phyloP scores from a whole-genome alignment of 2,797 vertebrate genomes.

The Anolis apletophallus region DNA sequence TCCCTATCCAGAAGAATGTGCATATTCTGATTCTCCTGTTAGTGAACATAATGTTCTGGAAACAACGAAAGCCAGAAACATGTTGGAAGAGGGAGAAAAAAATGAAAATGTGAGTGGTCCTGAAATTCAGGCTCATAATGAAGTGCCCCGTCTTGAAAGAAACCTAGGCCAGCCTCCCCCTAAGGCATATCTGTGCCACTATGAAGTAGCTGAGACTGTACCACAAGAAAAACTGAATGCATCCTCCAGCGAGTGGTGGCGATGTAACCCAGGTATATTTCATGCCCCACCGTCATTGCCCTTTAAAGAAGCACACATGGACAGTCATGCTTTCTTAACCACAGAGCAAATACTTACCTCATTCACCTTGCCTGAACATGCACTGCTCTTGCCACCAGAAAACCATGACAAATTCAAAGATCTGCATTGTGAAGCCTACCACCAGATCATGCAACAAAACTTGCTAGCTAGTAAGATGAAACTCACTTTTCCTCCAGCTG shows the following conservation, averaged over 20 bases:
- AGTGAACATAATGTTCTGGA: conserved; percentile 4
- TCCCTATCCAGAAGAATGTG: rapidly evolving
- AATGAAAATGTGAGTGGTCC: conserved; percentile 15
- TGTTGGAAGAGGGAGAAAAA: conserved; percentile 51
- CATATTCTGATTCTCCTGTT: conserved; percentile 11
- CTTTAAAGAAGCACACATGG: conserved; percentile 76
- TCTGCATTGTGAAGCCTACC: conserved; percentile 78
- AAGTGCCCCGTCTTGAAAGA: conserved; percentile 56
- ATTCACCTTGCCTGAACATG: conserved; percentile 73
- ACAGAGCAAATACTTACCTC: conserved; percentile 76
- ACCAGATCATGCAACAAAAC: conserved; percentile 78
- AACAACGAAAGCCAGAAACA: background rate
- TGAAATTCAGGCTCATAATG: conserved; percentile 64
- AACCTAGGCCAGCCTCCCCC: conserved; percentile 61
- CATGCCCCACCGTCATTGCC: conserved; percentile 71
- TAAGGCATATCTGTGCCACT: conserved; percentile 71
- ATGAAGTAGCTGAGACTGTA: conserved; percentile 67
- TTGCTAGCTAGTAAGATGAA: conserved; percentile 81
- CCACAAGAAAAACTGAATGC: conserved; percentile 67
- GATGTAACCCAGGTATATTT: conserved; percentile 71
- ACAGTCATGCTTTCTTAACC: conserved; percentile 70
- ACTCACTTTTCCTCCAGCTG: conserved; percentile 71
- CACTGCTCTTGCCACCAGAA: conserved; percentile 76
- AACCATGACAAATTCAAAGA: conserved; percentile 79
- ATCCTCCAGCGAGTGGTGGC: conserved; percentile 67